Percentiles rank a stretch among this genome's conserved stretches.
Conservation (phyloP, 2,797 vertebrate genomes). For the Anolis apletophallus region DNA sequence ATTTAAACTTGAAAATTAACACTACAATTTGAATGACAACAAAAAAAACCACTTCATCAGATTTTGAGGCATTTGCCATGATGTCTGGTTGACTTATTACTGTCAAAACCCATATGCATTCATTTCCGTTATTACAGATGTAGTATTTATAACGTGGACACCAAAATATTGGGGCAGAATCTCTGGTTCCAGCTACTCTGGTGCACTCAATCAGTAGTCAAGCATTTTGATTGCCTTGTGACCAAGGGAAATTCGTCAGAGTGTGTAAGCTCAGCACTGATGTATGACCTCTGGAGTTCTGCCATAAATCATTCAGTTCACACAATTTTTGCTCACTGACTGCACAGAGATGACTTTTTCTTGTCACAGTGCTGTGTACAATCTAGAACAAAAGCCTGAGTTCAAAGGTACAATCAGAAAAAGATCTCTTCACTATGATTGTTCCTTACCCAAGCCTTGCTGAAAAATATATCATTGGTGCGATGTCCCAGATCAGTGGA, state of each 20-base stretch:
- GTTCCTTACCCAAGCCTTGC: background rate
- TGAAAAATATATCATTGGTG: background rate
- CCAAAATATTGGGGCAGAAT: background rate
- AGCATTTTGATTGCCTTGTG: constrained; percentile 8
- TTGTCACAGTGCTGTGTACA: background rate
- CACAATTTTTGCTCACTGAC: constrained; percentile 11
- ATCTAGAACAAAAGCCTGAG: background rate
- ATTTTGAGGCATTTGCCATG: too few relatives aligned
- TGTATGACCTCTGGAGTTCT: constrained; percentile 18
- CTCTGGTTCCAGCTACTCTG: too few relatives aligned
- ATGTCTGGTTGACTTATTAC: too few relatives aligned
- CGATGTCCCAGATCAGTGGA: background rate
- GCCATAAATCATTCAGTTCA: constrained; percentile 22
- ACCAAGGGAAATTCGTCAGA: constrained; percentile 1
- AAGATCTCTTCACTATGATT: background rate
- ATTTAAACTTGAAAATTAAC: too few relatives aligned
- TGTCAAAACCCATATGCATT: too few relatives aligned
- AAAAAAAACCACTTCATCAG: too few relatives aligned
- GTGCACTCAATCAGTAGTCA: constrained; percentile 1
- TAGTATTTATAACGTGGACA: background rate
- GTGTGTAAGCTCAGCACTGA: background rate
- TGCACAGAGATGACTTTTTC: background rate
- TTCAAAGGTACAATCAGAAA: background rate
- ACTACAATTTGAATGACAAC: too few relatives aligned
- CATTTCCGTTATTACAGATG: background rate